phyloP scores from a whole-genome alignment of 2,113 vertebrate genomes.

The Cathartes aura region DNA sequence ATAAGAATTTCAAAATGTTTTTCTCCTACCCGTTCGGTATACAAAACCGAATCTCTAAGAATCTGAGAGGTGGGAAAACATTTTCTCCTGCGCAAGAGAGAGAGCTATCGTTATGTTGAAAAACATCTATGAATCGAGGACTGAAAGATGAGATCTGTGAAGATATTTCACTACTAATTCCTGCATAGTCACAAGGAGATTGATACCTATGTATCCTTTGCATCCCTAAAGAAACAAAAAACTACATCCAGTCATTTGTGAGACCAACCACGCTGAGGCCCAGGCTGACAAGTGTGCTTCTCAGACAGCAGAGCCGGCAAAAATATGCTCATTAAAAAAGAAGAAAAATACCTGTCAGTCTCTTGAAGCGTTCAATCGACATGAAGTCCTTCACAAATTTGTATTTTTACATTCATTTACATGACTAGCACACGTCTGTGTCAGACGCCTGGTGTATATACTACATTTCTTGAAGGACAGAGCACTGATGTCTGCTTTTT shows the following conservation, averaged over 20 bases:
- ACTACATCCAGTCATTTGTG: background rate
- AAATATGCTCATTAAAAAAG: background rate
- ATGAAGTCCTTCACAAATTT: background rate
- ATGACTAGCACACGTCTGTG: accelerated
- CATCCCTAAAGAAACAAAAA: background rate
- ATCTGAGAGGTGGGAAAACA: background rate
- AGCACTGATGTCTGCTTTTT: background rate
- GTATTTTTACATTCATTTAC: background rate
- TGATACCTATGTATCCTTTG: accelerated
- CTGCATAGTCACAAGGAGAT: background rate
- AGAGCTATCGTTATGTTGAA: background rate
- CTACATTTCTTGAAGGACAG: too few species aligned
- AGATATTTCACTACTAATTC: background rate
- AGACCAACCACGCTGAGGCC: too few species aligned
- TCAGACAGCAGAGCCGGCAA: background rate
- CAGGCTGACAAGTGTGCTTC: too few species aligned
- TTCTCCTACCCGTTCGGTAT: background rate
- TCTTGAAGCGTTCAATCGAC: too few species aligned
- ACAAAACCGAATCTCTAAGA: background rate
- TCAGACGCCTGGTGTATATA: accelerated
- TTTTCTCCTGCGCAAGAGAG: background rate
- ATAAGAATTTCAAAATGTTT: background rate
- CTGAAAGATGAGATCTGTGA: background rate
- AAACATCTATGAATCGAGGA: background rate
- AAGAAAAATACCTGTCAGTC: background rate